A percentile compares a stretch with the other conserved stretches of the same genome.
Evolutionary conservation across 2,113 vertebrate species (phyloP).

Genomic region (Petaurus breviceps): DNA sequence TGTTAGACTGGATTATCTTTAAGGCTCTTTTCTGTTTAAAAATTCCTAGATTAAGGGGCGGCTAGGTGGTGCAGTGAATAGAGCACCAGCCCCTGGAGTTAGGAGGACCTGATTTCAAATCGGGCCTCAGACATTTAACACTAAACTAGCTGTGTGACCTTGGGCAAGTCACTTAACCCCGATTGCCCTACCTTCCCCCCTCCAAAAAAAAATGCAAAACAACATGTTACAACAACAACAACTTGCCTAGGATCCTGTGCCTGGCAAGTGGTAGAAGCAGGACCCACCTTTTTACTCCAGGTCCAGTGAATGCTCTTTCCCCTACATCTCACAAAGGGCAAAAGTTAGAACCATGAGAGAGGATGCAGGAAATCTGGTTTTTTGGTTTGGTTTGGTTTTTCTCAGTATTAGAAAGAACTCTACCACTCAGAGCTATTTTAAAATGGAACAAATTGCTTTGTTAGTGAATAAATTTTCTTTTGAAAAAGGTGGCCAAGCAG

Average conservation of each 20-base stretch:
- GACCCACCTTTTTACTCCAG: background rate
- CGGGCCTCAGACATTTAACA: too few species aligned
- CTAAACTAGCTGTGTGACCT: too few species aligned
- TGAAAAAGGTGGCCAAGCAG: background rate
- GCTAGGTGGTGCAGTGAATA: too few species aligned
- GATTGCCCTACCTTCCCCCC: too few species aligned
- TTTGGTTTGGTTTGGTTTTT: background rate
- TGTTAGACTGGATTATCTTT: background rate
- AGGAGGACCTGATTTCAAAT: too few species aligned
- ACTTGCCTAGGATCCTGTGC: background rate
- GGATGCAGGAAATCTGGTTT: background rate
- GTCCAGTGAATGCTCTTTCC: background rate
- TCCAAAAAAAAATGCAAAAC: too few species aligned
- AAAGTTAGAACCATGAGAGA: background rate
- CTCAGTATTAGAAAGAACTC: background rate
- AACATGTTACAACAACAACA: background rate
- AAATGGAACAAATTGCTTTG: background rate
- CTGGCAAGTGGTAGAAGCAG: background rate
- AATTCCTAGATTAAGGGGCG: background rate
- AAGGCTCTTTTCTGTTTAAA: background rate
- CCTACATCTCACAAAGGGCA: background rate
- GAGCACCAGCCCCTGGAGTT: too few species aligned
- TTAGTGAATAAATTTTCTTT: background rate
- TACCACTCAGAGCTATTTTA: background rate
- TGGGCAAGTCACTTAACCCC: too few species aligned